Evolutionary conservation across 2,888 invertebrate species (phyloP).

Genomic region (Ferrisia virgata): DNA sequence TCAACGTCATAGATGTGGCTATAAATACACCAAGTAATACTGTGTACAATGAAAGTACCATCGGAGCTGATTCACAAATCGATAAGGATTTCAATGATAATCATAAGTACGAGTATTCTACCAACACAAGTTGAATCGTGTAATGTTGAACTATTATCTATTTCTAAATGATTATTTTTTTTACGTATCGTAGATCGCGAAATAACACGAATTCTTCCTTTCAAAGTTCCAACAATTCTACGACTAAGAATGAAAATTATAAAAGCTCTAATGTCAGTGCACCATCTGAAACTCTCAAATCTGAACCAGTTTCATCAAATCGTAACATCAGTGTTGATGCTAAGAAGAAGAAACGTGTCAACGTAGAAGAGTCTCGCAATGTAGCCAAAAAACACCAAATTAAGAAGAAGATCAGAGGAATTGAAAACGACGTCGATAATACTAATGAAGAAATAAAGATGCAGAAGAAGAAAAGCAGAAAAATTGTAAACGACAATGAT

Average conservation of each 20-base stretch:
- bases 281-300: too few relatives aligned
- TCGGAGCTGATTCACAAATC: background rate
- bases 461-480: background rate
- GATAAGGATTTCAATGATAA: background rate
- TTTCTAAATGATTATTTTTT: background rate
- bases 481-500: background rate
- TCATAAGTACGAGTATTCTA: background rate
- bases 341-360: background rate
- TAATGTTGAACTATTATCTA: too few relatives aligned
- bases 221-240: background rate
- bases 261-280: background rate
- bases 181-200: background rate
- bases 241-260: too few relatives aligned
- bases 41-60: background rate
- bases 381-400: background rate
- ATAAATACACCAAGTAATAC: background rate
- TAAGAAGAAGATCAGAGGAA: background rate
- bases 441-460: background rate
- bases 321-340: background rate
- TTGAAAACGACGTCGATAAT: background rate
- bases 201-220: background rate
- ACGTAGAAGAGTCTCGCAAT: background rate
- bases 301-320: background rate
- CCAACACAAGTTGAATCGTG: too few relatives aligned
- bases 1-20: constrained; percentile 48